Conservation (phyloP, 2,888 invertebrate genomes). For the Callimorpha dominula region DNA sequence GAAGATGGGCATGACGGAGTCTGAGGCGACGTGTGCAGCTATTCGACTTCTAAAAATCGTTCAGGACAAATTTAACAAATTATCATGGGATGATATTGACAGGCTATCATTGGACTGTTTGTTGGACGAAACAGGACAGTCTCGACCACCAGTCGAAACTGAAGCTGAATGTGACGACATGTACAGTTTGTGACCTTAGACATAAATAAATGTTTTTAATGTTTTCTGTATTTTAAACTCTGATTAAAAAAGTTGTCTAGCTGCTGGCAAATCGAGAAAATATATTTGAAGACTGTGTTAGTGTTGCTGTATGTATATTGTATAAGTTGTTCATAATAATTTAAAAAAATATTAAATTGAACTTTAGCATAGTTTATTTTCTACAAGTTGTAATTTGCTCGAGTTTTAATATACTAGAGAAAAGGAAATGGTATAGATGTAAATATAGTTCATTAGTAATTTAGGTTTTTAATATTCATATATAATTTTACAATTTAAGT, state of each 20-base stretch:
- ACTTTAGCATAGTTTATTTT: conserved; percentile 16
- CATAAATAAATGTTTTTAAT: conserved; percentile 39
- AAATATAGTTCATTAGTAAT: conserved; percentile 10
- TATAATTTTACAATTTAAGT: background rate
- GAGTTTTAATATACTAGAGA: background rate
- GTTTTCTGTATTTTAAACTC: conserved; percentile 40
- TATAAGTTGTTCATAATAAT: conserved; percentile 30
- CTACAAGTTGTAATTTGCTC: conserved; percentile 15
- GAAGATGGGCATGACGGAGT: conserved; percentile 87
- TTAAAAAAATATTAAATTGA: conserved; percentile 12
- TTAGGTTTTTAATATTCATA: background rate
- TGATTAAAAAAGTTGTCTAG: conserved; percentile 25
- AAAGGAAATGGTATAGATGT: background rate
- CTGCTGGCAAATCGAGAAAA: conserved; percentile 27
- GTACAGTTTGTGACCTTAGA: conserved; percentile 61
- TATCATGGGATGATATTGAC: conserved; percentile 88
- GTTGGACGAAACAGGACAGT: conserved; percentile 58
- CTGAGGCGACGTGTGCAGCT: conserved; percentile 88
- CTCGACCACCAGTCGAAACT: conserved; percentile 47
- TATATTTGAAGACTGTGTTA: conserved; percentile 31
- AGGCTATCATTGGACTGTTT: conserved; percentile 79
- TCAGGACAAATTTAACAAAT: conserved; percentile 81
- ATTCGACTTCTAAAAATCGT: conserved; percentile 86
- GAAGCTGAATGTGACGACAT: conserved; percentile 65
- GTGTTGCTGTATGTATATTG: conserved; percentile 43